Evolutionary conservation across 2,113 vertebrate species (phyloP), one percentile per base, ranked within the genome.

Genomic region (Lycaon pictus): DNA sequence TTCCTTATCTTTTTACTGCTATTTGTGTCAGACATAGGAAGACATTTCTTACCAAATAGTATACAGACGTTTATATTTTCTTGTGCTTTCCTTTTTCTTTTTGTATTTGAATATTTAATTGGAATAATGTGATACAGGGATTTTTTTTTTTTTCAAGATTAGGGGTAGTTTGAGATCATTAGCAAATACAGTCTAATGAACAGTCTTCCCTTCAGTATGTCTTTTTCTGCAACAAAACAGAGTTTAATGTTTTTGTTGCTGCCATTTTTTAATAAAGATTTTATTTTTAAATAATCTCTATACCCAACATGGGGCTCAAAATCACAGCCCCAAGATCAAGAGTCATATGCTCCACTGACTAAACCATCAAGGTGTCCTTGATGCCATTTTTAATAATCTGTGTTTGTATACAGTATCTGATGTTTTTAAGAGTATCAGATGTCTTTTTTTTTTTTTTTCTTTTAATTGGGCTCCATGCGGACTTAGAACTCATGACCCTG

Each of bases 181-280:
- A 80, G 58, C 58, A 74, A 67, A 74, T 88, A 43, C 15, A 3
- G 23, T 63, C 72, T 87, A 55, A 37, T 74, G 65, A 94, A 53
- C 12, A 32, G 35, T 51, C 37, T 43, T 77, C n/a, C 3, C 12
- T 19, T 80, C 7, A 53, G 11, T 43, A 22, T 76, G 29, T 11
- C 17, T 65, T 90, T 81, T 74, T 92, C 37, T 56, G 3, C 17
- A 11, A 85, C 20, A 86, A 92, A 88, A 63, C 63, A 13, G 27
- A 43, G 74, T 88, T 80, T 82, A 87, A 58, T 87, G 56, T 79
- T 74, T 95, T 80, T 63, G 43, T 87, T 53, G 7, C 56, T 90
- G 43, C n/a, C 67, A 69, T 69, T 69, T 69, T 69, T 35, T 10
- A 35, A n/a, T 69, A 69, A 35, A 69, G 32, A 69, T 35, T 69